Percentiles rank a stretch among this genome's conserved stretches.
Conservation (phyloP, 2,113 vertebrate genomes). For the Heloderma charlesbogerti region DNA sequence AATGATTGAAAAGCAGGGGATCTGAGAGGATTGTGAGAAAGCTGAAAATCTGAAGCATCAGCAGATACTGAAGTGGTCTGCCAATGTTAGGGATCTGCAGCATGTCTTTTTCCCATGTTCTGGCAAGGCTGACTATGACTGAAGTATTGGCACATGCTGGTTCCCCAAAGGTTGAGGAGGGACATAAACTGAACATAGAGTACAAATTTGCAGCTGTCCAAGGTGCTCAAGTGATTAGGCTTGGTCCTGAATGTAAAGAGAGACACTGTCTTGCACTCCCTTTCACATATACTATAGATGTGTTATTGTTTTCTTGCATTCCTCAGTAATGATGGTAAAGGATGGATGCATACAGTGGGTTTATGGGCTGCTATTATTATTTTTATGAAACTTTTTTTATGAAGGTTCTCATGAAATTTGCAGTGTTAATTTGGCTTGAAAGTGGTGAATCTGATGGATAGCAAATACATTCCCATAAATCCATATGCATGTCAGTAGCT, state of each 20-base stretch:
- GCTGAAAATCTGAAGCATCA: neutral
- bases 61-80: neutral
- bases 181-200: neutral
- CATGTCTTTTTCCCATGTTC: neutral
- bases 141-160: neutral
- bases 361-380: neutral
- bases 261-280: neutral
- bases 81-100: neutral
- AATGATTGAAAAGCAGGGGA: neutral
- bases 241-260: neutral
- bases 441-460: neutral
- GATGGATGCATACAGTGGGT: neutral
- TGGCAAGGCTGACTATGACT: neutral
- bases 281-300: neutral
- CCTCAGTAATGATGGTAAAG: neutral
- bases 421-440: neutral
- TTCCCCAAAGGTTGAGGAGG: neutral
- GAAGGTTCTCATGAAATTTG: neutral
- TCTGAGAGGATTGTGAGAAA: neutral
- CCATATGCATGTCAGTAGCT: neutral
- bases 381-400: too few relatives aligned
- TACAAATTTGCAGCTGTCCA: slow-evolving; percentile 15
- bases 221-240: neutral
- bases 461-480: neutral
- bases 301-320: neutral